Percentiles rank a stretch among this genome's conserved stretches.
Evolutionary conservation across 2,797 vertebrate species (phyloP).

Genomic region (Poeciliopsis gracilis): DNA sequence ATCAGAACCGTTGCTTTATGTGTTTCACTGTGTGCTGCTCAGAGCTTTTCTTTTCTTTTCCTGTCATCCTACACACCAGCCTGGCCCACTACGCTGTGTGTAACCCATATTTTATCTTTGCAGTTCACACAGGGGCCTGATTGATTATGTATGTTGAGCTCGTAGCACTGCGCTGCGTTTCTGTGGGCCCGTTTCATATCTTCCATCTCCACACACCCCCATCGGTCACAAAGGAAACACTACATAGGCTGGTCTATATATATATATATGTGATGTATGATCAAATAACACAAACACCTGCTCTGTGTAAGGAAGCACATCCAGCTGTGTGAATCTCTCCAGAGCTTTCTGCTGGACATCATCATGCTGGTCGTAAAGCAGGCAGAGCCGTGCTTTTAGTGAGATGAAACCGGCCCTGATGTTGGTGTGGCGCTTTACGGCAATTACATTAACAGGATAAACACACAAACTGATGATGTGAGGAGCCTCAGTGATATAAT

Average conservation of each 20-base stretch:
- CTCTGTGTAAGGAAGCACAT: neutral
- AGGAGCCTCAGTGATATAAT: neutral
- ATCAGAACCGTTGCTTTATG: neutral
- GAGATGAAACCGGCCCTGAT: conserved; percentile 22
- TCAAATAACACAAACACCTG: conserved; percentile 1
- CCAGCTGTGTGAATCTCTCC: conserved; percentile 1
- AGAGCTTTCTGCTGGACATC: neutral
- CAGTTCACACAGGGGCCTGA: conserved; percentile 7
- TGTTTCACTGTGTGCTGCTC: neutral
- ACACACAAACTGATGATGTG: conserved; percentile 4
- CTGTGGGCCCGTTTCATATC: conserved; percentile 7
- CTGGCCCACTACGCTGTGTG: neutral
- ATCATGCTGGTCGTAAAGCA: neutral
- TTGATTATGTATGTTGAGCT: conserved; percentile 31
- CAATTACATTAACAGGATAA: conserved; percentile 20
- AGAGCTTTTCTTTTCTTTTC: neutral
- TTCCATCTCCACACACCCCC: neutral
- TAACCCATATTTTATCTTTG: conserved; percentile 26
- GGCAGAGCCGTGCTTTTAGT: conserved; percentile 5
- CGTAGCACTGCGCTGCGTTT: conserved; percentile 3
- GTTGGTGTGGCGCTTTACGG: conserved; percentile 2
- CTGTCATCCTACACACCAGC: conserved; percentile 9
- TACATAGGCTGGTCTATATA: neutral
- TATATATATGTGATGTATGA: neutral
- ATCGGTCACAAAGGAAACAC: neutral